Evolutionary conservation across 2,113 vertebrate genomes (phyloP).

Genomic region (Haplochromis burtoni): DNA sequence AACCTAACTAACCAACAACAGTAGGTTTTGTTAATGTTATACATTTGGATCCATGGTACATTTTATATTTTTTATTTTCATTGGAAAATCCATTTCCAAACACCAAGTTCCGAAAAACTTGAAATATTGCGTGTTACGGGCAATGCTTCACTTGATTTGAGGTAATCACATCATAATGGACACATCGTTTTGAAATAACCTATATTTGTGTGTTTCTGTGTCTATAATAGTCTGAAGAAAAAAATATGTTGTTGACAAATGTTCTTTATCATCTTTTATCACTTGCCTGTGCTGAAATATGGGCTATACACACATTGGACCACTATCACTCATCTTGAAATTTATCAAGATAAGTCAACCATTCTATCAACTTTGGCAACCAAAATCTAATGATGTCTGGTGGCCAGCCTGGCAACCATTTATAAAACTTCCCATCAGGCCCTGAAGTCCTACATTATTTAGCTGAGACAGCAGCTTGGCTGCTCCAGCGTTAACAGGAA

Average conservation of each 20-base stretch:
- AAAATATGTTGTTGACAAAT: not conserved
- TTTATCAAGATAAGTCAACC: not conserved
- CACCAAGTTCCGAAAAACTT: fast-evolving
- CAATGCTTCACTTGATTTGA: not conserved
- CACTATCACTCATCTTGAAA: not conserved
- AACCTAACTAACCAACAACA: not conserved
- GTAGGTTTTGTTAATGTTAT: not conserved
- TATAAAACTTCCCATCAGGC: slow-evolving; percentile 3
- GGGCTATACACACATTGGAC: not conserved
- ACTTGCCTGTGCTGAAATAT: not conserved
- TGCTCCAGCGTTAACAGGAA: not conserved
- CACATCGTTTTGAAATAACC: not conserved
- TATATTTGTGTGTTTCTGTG: not conserved
- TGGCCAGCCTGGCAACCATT: not conserved
- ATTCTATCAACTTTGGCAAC: not conserved
- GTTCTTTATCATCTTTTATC: not conserved
- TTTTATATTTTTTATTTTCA: not conserved
- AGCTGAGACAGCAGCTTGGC: slow-evolving; percentile 40
- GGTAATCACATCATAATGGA: not conserved
- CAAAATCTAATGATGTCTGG: not conserved
- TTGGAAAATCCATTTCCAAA: not conserved
- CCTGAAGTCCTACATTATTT: slow-evolving; percentile 18
- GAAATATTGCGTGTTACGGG: fast-evolving
- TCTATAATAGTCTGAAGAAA: not conserved
- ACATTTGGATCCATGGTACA: not conserved